Evolutionary conservation across 2,888 invertebrate species (phyloP), one percentile per base, ranked within the genome.

Genomic region (Apamea anceps): DNA sequence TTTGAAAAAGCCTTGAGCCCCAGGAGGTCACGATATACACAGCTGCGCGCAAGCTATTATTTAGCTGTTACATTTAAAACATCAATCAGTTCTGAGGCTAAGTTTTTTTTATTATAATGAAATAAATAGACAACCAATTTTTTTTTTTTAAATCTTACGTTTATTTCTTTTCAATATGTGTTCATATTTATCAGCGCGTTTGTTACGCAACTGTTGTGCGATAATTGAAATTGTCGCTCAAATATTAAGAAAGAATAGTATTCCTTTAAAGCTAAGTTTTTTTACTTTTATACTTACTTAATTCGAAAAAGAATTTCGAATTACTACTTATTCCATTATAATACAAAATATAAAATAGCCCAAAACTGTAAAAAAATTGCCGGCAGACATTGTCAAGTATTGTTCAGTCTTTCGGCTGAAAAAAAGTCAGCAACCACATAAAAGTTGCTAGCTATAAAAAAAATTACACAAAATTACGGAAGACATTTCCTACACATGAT

Each of bases 21-120:
- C 96, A 96, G 92, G 85, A 95, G 94, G 95, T 94, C 92, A 96
- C 96, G 96, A 93, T 94, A 93, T 94, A 96, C 96, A 97, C 96
- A 96, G 96, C 95, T 95, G 96, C 96, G 96, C 96, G 94, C 93
- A 95, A 96, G 94, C 96, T 95, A 94, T 92, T 90, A 92, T 94
- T 94, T 94, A 95, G 95, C 96, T 95, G 96, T 96, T 96, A 95
- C 92, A 94, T 94, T 93, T 87, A 93, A 72, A 88, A 91, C 85
- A 88, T 78, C 72, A 32, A 88, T 67, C 54, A 81, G 74, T 70
- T 77, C 66, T 54, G 15, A 63, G 63, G 65, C 65, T 72, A 62
- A 62, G 13, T 78, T 70, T 75, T 68, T 65, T 37, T 18, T n/a
- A 74, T 68, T 28, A 71, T 74, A 60, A 63, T 73, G 65, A 84